These are phyloP conservation scores for Ditula angustiorana DNA, from an alignment of 2,888 invertebrate species.

Conservation along the genomic window DNA sequence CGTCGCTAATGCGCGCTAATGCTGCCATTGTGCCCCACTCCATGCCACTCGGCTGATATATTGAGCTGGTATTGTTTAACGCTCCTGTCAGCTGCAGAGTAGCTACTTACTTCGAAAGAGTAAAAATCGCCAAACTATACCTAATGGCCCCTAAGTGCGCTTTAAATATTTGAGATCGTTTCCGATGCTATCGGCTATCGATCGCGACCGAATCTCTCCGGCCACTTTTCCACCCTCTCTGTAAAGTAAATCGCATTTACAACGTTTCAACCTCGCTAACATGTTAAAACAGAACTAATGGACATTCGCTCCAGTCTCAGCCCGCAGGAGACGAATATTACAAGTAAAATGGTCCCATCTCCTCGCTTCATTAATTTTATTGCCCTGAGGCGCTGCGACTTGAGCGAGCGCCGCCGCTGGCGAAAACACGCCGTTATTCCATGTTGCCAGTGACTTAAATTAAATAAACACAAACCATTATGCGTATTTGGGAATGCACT, in stretches of 20 bases:
- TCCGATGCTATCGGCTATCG: conserved; percentile 72
- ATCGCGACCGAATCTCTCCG: conserved; percentile 73
- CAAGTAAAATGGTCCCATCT: conserved; percentile 86
- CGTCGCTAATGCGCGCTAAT: conserved; percentile 75
- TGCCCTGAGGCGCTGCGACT: conserved; percentile 81
- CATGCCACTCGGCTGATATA: conserved; percentile 37
- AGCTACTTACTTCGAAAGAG: conserved; percentile 8
- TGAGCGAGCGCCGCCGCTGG: conserved; percentile 69
- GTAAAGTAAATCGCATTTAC: conserved; percentile 84
- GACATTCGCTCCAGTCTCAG: conserved; percentile 85
- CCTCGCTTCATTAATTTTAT: conserved; percentile 86
- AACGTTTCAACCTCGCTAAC: conserved; percentile 85
- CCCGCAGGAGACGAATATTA: conserved; percentile 85
- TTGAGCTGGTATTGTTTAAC: conserved; percentile 31
- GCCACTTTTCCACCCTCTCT: conserved; percentile 82
- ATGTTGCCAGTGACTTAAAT: conserved; percentile 80
- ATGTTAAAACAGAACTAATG: conserved; percentile 86
- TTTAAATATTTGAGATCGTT: conserved; percentile 60
- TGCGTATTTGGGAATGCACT: conserved; percentile 72
- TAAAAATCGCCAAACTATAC: conserved; percentile 1
- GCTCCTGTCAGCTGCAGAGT: conserved; percentile 28
- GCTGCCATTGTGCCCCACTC: conserved; percentile 62
- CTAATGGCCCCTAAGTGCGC: conserved; percentile 29
- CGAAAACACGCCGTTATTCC: conserved; percentile 82
- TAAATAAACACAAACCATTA: conserved; percentile 82